Percentiles rank a stretch among this genome's conserved stretches.
Conservation (phyloP, 2,113 vertebrate species). For the Lamprologus ornatipinnis region DNA sequence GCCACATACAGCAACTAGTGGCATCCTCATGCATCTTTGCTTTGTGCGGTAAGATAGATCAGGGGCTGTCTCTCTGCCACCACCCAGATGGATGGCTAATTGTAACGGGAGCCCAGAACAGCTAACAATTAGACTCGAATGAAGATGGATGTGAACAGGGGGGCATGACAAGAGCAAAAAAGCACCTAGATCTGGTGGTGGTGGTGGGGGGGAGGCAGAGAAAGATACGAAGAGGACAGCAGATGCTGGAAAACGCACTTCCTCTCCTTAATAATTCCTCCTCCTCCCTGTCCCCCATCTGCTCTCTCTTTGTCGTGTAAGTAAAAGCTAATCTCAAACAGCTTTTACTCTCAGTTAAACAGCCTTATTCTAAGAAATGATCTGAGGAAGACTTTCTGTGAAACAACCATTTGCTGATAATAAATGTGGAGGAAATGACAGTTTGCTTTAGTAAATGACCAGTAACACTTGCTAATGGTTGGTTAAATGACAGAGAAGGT, state of each 20-base stretch:
- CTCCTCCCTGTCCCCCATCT: not conserved
- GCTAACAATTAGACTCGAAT: constrained; percentile 53
- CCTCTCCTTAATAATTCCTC: not conserved
- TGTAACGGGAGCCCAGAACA: constrained; percentile 56
- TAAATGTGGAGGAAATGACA: constrained; percentile 14
- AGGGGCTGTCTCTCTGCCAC: constrained; percentile 9
- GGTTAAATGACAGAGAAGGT: constrained; percentile 30
- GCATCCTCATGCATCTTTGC: constrained; percentile 20
- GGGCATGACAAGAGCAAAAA: not conserved
- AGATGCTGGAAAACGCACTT: not conserved
- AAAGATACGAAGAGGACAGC: not conserved
- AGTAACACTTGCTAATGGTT: constrained; percentile 26
- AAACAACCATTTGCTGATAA: constrained; percentile 8
- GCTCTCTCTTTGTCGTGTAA: not conserved
- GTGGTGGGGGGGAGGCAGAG: not conserved
- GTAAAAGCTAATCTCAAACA: constrained; percentile 10
- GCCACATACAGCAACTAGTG: constrained; percentile 22
- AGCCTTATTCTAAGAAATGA: constrained; percentile 26
- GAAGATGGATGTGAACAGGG: constrained; percentile 46
- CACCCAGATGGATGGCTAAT: constrained; percentile 64
- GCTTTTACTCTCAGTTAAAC: constrained; percentile 26
- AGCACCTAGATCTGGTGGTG: not conserved
- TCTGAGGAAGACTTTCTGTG: not conserved
- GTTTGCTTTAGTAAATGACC: constrained; percentile 21
- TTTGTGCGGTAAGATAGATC: constrained; percentile 32